phyloP scores from a whole-genome alignment of 1,140 invertebrate species.

The Sogatella furcifera region DNA sequence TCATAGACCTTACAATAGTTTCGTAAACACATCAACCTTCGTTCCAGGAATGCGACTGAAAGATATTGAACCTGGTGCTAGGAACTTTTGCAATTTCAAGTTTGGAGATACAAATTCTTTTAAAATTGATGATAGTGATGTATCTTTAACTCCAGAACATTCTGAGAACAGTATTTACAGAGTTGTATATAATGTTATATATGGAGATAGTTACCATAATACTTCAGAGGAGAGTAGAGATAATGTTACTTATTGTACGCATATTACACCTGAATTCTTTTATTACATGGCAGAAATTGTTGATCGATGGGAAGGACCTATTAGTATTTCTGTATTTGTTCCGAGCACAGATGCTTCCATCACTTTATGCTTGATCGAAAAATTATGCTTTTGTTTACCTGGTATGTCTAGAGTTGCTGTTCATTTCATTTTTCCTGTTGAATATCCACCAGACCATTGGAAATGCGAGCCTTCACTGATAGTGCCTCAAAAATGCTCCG shows the following conservation, averaged over 20 bases:
- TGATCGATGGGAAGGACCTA: conserved; percentile 56
- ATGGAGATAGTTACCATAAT: conserved; percentile 31
- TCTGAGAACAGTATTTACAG: conserved; percentile 43
- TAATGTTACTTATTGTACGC: conserved; percentile 54
- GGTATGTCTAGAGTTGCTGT: conserved; percentile 57
- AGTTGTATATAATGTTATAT: conserved; percentile 52
- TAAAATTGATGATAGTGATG: conserved; percentile 34
- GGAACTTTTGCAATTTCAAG: conserved; percentile 48
- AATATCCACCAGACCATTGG: conserved; percentile 23
- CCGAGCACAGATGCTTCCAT: conserved; percentile 52
- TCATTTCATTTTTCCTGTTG: conserved; percentile 51
- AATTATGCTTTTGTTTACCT: conserved; percentile 49
- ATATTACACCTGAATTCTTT: conserved; percentile 61
- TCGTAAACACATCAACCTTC: conserved; percentile 13
- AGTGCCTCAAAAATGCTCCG: conserved; percentile 10
- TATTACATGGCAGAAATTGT: conserved; percentile 58
- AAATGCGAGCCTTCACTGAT: conserved; percentile 8
- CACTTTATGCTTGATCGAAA: conserved; percentile 46
- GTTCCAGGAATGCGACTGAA: conserved; percentile 22
- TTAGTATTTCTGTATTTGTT: conserved; percentile 60
- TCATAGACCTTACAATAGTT: background rate
- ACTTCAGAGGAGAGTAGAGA: conserved; percentile 24
- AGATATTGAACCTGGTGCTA: conserved; percentile 35
- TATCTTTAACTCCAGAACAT: conserved; percentile 42
- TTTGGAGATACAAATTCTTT: conserved; percentile 45